Base-by-base conservation (phyloP, 2,113 vertebrate species). In the Rhinoptilus africanus region DNA sequence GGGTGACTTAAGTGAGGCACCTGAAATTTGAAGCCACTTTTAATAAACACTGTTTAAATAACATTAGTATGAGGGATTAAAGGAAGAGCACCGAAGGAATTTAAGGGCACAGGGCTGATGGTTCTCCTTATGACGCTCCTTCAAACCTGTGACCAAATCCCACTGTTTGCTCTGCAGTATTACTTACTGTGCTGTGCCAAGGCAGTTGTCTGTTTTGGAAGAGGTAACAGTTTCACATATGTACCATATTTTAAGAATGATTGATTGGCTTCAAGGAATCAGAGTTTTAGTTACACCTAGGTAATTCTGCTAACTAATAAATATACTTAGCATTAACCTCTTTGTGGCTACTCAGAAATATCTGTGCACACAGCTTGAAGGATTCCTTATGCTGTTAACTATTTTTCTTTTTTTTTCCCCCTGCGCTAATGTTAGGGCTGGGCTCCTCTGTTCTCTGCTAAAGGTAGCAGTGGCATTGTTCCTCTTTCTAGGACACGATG, bases 41-140 rank as follows among this genome's bases (percentile, higher is more conserved):
- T 91, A 96, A 95, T 94, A 69, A 93, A 74, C 56, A 26, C 80
- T 83, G 67, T 82, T 92, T 96, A 95, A 95, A 96, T 95, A 96
- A 96, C 88, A 90, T 92, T 94, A 96, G 88, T 39, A 95, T 72
- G 92, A 94, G 86, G 88, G 90, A 96, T 95, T 96, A 93, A 93
- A 92, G 63, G 50, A 80, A 91, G 88, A 80, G 64, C 72, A 35
- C 4, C 56, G 76, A 48, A 96, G 64, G 93, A 96, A 96, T 95
- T 93, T 94, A 79, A 96, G 87, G 94, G 71, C 88, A 75, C 28
- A 27, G n/a, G 68, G n/a, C 67, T 90, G 88, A 77, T 41, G 54
- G 54, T 30, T 94, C 37, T 85, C 59, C 78, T 95, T 91, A 86
- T 30, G 73, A 82, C 23, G 7, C 63, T 81, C 72, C 79, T 92